phyloP scores from a whole-genome alignment of 2,113 vertebrate genomes.

The Gnathonemus longibarbis region DNA sequence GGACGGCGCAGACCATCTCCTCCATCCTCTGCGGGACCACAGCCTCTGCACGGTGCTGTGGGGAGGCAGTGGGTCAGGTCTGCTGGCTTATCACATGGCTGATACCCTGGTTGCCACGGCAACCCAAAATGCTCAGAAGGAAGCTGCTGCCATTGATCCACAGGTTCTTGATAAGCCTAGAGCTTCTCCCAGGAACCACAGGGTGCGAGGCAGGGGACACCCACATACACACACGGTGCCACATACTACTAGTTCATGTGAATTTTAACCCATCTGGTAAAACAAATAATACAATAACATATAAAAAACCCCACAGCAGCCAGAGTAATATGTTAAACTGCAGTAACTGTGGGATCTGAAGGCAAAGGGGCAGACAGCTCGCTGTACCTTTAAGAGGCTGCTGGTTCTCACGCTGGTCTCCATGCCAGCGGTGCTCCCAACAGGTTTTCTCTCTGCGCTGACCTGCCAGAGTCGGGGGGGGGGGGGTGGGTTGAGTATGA shows the following conservation, averaged over 20 bases:
- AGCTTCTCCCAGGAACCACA: neutral
- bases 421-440: slow-evolving; percentile 83
- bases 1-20: slow-evolving; percentile 70
- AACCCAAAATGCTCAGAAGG: neutral
- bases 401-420: slow-evolving; percentile 87
- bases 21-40: slow-evolving; percentile 74
- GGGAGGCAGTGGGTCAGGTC: slow-evolving; percentile 1
- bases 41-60: slow-evolving; percentile 72
- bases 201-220: neutral
- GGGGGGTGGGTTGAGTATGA: neutral
- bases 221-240: neutral
- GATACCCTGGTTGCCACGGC: neutral
- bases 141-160: neutral
- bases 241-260: neutral
- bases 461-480: slow-evolving; percentile 58
- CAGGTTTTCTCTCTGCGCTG: slow-evolving; percentile 71
- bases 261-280: neutral
- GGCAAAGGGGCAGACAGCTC: neutral
- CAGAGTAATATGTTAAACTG: neutral
- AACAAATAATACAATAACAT: neutral
- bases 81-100: neutral
- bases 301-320: neutral
- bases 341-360: neutral
- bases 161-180: neutral
- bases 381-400: slow-evolving; percentile 70